Base-by-base conservation (phyloP, 1,140 invertebrate species). In the Araneus ventricosus region DNA sequence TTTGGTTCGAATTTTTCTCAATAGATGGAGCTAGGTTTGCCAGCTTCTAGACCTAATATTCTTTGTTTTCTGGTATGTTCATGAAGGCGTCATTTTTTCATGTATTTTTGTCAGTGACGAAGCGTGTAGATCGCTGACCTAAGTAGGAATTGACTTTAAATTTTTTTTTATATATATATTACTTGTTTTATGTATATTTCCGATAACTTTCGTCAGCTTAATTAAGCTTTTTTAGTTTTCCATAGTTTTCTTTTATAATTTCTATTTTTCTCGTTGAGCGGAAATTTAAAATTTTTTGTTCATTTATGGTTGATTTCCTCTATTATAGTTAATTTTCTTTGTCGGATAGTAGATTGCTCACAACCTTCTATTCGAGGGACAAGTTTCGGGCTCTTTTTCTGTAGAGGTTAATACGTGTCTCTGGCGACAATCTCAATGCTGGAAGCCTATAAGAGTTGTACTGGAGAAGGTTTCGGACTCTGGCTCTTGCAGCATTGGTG, bases 391-490 rank as follows among this genome's bases (percentile, higher is more conserved):
- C 10, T 88, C 91, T 70, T 59, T 93, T 93, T 57, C 84, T 87
- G 63, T 93, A 93, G 0, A 93, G 37, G 34, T 93, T 93, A 63
- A 87, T 80, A 22, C 91, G 84, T 22, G 84, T 39, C 6, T 93
- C 91, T 14, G 84, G 91, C 2, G 84, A 87, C 27, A 93, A 41
- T n/a, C 34, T 75, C 30, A 93, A 2, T 39, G 91, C 85, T 27
- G 91, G 84, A 5, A 88, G 79, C 37, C 84, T 52, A 63, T 80
- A 88, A 4, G 52, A 34, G 0, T 67, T 84, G 59, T 93, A 93
- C 67, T 93, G 79, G 39, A 93, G 84, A 2, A 93, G 84, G 22
- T 79, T 93, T 59, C 91, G 85, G 4, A 93, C 91, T 37, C 91
- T 27, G 20, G 84, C 30, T 79, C 91, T 93, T 3, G 91, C 67